Evolutionary conservation across 2,888 invertebrate genomes (phyloP), one percentile per base, ranked within the genome.

Genomic region (Drosophila multiciliata): DNA sequence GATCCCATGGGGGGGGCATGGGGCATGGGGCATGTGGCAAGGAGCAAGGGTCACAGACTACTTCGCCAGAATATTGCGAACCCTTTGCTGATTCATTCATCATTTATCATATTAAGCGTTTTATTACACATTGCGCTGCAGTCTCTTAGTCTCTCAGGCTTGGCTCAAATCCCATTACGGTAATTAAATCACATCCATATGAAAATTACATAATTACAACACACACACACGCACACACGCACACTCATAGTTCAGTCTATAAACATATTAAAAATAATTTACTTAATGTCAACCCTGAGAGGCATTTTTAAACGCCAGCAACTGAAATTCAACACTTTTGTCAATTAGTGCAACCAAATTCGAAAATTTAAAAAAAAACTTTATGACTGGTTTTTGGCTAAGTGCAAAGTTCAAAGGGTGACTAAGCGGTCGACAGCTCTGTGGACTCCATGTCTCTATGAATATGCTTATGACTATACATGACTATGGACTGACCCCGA

Each of bases 191-290:
- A 91, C 89, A 87, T 90, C 82, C 89, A 91, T 90, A 91, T 90
- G 92, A 92, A 92, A 88, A 91, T 91, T 92, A 91, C 81, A 89
- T 91, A 91, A 92, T 91, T 91, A 92, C 76, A 82, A 65, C 58
- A 71, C 65, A 75, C 61, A 71, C 66, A 59, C 58, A 58, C 66
- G 57, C 64, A 66, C 55, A 55, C 66, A 61, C 55, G 61, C 59
- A 50, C 11, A 77, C 76, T 69, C 65, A 66, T 75, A 77, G 82
- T 75, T 82, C 83, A 79, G 87, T 90, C 87, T 84, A 92, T 92
- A 91, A 92, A 92, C 89, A 86, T 92, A 91, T 92, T 92, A 92
- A 91, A 91, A 91, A 90, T 92, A 91, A 91, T 91, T 92, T 92
- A 88, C 89, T 91, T 91, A 91, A 91, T 87, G 92, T 87, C 91